These are phyloP conservation scores for Drosophila serrata DNA, from an alignment of 1,140 invertebrate species.

Conservation along the genomic window DNA sequence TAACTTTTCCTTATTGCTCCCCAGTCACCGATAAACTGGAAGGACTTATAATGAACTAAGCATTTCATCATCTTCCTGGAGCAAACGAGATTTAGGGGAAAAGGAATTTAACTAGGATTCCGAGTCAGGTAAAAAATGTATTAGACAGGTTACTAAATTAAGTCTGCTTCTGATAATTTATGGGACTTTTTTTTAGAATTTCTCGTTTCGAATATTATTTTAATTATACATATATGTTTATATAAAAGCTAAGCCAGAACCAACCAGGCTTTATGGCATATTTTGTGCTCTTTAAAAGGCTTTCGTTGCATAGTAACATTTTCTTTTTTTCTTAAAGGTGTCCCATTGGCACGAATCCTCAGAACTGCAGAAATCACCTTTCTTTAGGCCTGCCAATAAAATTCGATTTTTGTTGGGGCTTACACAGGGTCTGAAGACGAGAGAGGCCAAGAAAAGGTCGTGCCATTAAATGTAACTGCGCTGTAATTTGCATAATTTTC, in stretches of 20 bases:
- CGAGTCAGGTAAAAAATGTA: background rate
- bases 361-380: slow-evolving; percentile 25
- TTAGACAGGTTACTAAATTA: slow-evolving; percentile 6
- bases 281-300: background rate
- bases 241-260: no score
- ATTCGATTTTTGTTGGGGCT: slow-evolving; percentile 51
- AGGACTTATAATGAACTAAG: slow-evolving; percentile 64
- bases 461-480: slow-evolving; percentile 84
- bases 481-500: slow-evolving; percentile 85
- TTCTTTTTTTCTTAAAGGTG: background rate
- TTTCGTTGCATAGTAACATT: background rate
- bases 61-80: slow-evolving; percentile 64
- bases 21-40: slow-evolving; percentile 69
- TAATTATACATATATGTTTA: no score
- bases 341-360: slow-evolving; percentile 14
- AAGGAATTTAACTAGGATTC: background rate
- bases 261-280: background rate
- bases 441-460: slow-evolving; percentile 63
- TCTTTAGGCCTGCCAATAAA: slow-evolving; percentile 46
- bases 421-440: background rate
- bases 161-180: background rate
- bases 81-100: slow-evolving; percentile 7
- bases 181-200: background rate
- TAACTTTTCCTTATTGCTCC: slow-evolving; percentile 71
- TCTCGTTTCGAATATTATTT: background rate